Conservation (phyloP, 2,797 vertebrate genomes). For the Pantherophis vulpinus region DNA sequence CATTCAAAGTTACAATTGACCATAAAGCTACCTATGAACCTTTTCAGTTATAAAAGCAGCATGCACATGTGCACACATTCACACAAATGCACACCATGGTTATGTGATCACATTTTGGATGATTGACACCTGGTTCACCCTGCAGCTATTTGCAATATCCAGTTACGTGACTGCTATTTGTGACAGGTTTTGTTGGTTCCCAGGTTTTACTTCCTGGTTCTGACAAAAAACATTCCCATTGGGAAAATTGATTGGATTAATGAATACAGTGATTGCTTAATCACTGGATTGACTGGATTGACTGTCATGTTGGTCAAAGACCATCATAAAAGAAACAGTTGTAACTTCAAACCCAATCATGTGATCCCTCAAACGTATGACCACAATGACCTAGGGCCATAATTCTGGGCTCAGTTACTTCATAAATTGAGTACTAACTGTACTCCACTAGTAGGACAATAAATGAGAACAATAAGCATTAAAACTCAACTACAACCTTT, state of each 20-base stretch:
- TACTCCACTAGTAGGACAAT: background rate
- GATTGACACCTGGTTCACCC: background rate
- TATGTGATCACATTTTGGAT: background rate
- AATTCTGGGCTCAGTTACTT: background rate
- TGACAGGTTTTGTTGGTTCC: background rate
- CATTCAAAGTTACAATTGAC: background rate
- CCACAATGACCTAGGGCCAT: background rate
- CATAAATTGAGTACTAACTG: background rate
- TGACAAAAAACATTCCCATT: background rate
- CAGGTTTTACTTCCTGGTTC: background rate
- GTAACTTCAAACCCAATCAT: background rate
- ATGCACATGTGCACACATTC: background rate
- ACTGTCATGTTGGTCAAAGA: background rate
- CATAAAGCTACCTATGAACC: background rate
- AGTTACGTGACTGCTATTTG: background rate
- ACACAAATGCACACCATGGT: background rate
- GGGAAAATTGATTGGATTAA: background rate
- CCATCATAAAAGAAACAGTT: background rate
- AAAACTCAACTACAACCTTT: background rate
- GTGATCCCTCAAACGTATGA: background rate
- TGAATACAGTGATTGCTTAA: background rate
- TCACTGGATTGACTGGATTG: background rate
- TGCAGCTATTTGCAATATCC: background rate
- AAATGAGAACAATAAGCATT: background rate
- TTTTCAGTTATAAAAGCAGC: background rate